phyloP scores from a whole-genome alignment of 2,797 vertebrate species.

The Adrianichthys oophorus region DNA sequence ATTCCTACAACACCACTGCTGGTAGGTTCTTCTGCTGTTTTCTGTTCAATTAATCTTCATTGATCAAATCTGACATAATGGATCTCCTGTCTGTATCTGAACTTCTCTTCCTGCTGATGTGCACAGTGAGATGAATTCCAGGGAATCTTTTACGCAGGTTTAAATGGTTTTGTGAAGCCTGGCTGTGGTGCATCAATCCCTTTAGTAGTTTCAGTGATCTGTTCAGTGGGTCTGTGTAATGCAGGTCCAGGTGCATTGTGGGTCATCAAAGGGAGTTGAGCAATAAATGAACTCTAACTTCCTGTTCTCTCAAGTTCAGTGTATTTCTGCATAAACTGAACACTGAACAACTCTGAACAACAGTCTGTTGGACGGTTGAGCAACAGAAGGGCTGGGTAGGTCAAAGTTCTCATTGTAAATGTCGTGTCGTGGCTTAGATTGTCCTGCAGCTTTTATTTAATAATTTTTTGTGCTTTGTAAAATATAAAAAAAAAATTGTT shows the following conservation, averaged over 20 bases:
- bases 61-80: too few relatives aligned
- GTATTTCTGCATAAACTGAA: conserved; percentile 50
- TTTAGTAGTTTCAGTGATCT: conserved; percentile 44
- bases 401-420: too few relatives aligned
- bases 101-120: too few relatives aligned
- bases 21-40: conserved; percentile 38
- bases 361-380: conserved; percentile 32
- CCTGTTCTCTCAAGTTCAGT: conserved; percentile 43
- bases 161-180: conserved; percentile 28
- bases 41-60: background rate
- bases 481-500: too few relatives aligned
- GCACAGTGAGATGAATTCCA: too few relatives aligned
- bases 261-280: conserved; percentile 60
- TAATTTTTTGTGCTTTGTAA: too few relatives aligned
- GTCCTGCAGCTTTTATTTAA: too few relatives aligned
- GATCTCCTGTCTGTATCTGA: too few relatives aligned
- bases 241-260: conserved; percentile 59
- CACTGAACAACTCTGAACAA: too few relatives aligned
- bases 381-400: too few relatives aligned
- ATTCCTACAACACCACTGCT: conserved; percentile 53
- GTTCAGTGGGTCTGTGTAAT: conserved; percentile 42
- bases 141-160: conserved; percentile 4
- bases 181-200: conserved; percentile 34
- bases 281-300: conserved; percentile 62
- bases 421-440: too few relatives aligned